Percentiles rank a stretch among this genome's conserved stretches.
Conservation (phyloP, 2,797 vertebrate genomes). For the Arrhamphus sclerolepis region DNA sequence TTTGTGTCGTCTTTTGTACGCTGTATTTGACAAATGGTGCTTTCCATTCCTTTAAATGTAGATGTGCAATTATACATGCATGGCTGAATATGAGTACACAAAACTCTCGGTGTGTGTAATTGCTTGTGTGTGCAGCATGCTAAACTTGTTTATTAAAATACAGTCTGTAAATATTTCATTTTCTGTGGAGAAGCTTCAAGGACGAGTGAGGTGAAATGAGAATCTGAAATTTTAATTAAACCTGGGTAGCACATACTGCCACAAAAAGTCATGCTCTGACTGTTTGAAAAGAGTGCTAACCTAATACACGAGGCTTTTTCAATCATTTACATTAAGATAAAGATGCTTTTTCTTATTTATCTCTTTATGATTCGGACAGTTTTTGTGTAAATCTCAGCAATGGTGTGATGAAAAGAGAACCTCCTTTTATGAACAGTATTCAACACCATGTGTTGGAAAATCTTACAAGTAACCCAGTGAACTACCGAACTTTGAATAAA, state of each 20-base stretch:
- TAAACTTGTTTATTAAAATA: constrained; percentile 42
- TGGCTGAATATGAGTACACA: constrained; percentile 8
- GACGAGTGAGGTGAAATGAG: constrained; percentile 37
- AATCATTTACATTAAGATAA: neutral
- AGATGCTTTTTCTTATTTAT: neutral
- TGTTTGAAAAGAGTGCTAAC: constrained; percentile 2
- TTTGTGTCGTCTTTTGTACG: neutral
- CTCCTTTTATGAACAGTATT: neutral
- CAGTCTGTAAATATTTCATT: constrained; percentile 58
- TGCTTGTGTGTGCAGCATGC: constrained; percentile 14
- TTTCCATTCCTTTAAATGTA: constrained; percentile 1
- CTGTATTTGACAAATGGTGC: neutral
- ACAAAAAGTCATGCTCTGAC: constrained; percentile 8
- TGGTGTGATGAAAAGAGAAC: too few species aligned
- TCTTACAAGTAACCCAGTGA: neutral
- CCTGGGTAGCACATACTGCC: constrained; percentile 29
- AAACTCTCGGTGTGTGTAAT: constrained; percentile 11
- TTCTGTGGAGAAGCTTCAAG: constrained; percentile 35
- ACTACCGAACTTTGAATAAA: neutral
- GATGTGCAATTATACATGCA: constrained; percentile 20
- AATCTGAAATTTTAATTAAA: constrained; percentile 62
- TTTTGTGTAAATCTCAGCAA: neutral
- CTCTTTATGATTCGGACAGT: neutral
- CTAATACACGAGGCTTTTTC: too few species aligned
- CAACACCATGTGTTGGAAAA: too few species aligned